Percentiles rank a stretch among this genome's conserved stretches.
phyloP scores from a whole-genome alignment of 2,113 vertebrate genomes.

The human region DNA sequence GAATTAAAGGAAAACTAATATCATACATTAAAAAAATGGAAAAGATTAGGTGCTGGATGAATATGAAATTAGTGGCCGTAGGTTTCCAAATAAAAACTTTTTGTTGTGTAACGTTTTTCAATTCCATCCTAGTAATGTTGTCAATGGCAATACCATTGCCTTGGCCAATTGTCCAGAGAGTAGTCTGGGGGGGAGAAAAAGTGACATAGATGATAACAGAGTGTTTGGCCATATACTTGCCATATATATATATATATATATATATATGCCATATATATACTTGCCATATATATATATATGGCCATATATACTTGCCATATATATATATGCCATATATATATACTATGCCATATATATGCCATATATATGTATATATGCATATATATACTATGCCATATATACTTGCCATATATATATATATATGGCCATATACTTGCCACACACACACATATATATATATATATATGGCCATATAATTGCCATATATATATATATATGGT shows the following conservation, averaged over 20 bases:
- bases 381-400: too few relatives aligned
- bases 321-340: neutral
- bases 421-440: neutral
- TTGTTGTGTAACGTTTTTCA: neutral
- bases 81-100: neutral
- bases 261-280: too few relatives aligned
- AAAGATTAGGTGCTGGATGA: neutral
- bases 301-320: too few relatives aligned
- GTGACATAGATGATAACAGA: neutral
- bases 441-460: too few relatives aligned
- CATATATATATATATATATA: too few relatives aligned
- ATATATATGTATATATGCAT: too few relatives aligned
- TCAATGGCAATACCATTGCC: neutral
- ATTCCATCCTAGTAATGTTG: neutral
- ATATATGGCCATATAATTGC: neutral
- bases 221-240: neutral
- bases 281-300: neutral
- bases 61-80: neutral
- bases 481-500: neutral
- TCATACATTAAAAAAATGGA: neutral
- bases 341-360: too few relatives aligned
- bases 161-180: neutral
- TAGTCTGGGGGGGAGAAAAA: neutral
- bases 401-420: neutral
- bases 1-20: neutral